A percentile compares a stretch with the other conserved stretches of the same genome.
phyloP scores from a whole-genome alignment of 35 echinoderm and acorn worm species.

The Diadema setosum region DNA sequence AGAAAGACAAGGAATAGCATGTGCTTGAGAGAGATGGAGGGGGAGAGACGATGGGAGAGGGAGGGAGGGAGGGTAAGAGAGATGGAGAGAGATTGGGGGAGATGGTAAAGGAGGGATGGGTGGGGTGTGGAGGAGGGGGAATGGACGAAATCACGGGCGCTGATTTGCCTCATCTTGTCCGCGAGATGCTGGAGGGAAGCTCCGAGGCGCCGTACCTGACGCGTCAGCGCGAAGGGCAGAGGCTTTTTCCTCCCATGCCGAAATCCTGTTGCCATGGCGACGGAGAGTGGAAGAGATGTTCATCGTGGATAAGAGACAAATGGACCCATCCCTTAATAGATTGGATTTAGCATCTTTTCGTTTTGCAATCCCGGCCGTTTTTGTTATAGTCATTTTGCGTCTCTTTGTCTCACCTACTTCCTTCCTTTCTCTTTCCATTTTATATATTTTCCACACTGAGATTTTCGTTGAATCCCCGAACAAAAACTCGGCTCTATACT shows the following conservation, averaged over 20 bases:
- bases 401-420: not conserved
- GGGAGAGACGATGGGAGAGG: no score
- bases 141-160: not conserved
- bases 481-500: no score
- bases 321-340: constrained; percentile 23
- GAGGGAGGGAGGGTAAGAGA: not conserved
- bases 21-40: no score
- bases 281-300: not conserved
- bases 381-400: not conserved
- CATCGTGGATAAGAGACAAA: not conserved
- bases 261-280: not conserved
- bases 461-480: no score
- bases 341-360: constrained; percentile 12
- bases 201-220: not conserved
- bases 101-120: no score
- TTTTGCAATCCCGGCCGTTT: not conserved
- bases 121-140: no score
- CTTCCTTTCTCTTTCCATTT: not conserved
- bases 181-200: not conserved
- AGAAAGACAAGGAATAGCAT: not conserved
- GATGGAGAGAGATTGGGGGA: not conserved
- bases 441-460: not conserved
- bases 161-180: not conserved
- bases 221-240: not conserved
- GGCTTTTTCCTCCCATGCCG: not conserved